Evolutionary conservation across 2,888 invertebrate genomes (phyloP), one percentile per base, ranked within the genome.

Genomic region (Gandaritis pyraliata): DNA sequence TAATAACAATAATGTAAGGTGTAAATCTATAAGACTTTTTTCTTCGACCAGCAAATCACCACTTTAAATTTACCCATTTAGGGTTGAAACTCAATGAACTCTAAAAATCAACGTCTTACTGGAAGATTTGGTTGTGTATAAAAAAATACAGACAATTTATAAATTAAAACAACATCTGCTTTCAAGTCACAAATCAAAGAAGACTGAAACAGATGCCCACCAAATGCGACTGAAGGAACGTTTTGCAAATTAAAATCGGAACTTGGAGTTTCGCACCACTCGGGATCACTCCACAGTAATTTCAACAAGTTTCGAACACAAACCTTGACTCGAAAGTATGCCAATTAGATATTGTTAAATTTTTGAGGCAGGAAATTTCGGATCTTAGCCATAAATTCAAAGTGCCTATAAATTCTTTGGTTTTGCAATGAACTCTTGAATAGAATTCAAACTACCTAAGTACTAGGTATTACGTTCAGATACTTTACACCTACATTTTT

Each of bases 231-330:
- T 46, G 12, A 51, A 51, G 38, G 10, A 50, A 50, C 41, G 54
- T 39, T 49, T 49, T 38, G 23, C 54, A 51, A 62, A 62, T 62
- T 62, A 54, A 62, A 62, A 62, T 58, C 33, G 58, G 46, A 60
- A 62, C 54, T 62, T 49, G 11, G 48, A 52, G 58, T 52, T 59
- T 18, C 58, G 41, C 51, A n/a, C 0, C 16, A 23, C 38, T 49
- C 57, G 23, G 36, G 23, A 54, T 54, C 53, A 48, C 56, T 51
- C 51, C 51, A 53, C 57, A 62, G 53, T 58, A 58, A 57, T 62
- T 62, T 54, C 18, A 45, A 36, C 50, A 45, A 62, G 45, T 62
- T 62, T 49, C 12, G 11, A 48, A 49, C 30, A 58, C 50, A 45
- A 38, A 54, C 36, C 23, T 49, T 52, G 47, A 52, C 23, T 7